Base-by-base conservation (phyloP, 2,797 vertebrate genomes). In the Neopelma chrysocephalum region DNA sequence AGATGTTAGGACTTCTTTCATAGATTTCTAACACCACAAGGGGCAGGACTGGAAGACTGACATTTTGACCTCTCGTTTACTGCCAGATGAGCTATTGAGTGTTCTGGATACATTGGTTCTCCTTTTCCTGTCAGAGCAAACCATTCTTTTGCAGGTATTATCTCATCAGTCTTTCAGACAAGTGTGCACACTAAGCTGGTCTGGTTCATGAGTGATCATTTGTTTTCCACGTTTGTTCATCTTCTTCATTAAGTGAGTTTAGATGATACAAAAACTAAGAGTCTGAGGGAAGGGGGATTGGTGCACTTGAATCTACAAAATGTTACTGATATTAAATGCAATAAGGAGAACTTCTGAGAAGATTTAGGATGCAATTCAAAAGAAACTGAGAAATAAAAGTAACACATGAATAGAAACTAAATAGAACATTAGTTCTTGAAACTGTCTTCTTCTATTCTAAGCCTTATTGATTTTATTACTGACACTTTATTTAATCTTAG, bases 91-190 rank as follows among this genome's bases (percentile, higher is more conserved):
- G 93, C 90, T 96, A 97, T 96, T 96, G 95, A 76, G 96, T 97
- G 96, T 94, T 96, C 90, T 90, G 94, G 94, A 97, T 79, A n/a
- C 94, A 89, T 91, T 76, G 95, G 90, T 93, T 96, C 96, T 96
- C 95, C 96, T 96, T 97, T 97, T 97, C 93, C 96, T 96, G 95
- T 95, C 96, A 96, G 87, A 82, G 62, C 62, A 95, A 76, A 71
- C 90, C 92, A 94, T 96, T 97, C 93, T 94, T 97, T 97, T 96
- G 95, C 96, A 95, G 89, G 93, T 96, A 97, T 96, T 96, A 95
- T 97, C 96, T 97, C 94, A 94, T 97, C 94, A 90, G 93, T 96
- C 90, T 96, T 96, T 87, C 70, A 94, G 95, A 94, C 91, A 96
- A 94, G 61, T 2, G 53, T 48, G 61, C 75, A 43, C 64, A 40